Evolutionary conservation across 1,140 invertebrate species (phyloP).

Genomic region (Asobara japonica): DNA sequence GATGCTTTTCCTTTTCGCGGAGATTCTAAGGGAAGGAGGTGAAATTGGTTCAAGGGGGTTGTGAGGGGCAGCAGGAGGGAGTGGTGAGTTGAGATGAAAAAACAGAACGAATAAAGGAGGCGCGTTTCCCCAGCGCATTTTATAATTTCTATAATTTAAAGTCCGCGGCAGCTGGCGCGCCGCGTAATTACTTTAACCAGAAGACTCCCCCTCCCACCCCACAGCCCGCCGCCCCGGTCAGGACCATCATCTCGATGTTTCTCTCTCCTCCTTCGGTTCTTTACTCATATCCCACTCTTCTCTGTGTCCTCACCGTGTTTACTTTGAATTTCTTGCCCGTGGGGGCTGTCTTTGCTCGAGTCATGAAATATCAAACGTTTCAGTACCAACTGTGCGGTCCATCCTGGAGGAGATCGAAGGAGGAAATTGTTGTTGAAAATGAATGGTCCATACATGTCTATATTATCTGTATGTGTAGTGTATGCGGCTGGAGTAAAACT

Average conservation of each 20-base stretch:
- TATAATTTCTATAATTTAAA: conserved; percentile 68
- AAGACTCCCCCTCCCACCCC: conserved; percentile 44
- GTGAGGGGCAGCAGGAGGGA: conserved; percentile 2
- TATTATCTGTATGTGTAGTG: too few relatives aligned
- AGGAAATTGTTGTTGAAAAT: not conserved
- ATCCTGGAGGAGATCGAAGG: not conserved
- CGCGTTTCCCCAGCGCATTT: conserved; percentile 51
- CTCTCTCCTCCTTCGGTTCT: conserved; percentile 24
- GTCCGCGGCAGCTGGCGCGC: conserved; percentile 65
- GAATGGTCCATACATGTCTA: too few relatives aligned
- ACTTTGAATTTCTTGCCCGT: conserved; percentile 30
- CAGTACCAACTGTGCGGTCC: not conserved
- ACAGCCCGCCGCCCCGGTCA: conserved; percentile 19
- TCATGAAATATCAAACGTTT: conserved; percentile 34
- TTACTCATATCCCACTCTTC: conserved; percentile 23
- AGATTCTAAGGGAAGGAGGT: not conserved
- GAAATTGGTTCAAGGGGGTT: not conserved
- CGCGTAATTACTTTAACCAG: conserved; percentile 67
- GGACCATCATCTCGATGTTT: conserved; percentile 20
- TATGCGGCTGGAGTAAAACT: too few relatives aligned
- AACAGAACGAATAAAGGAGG: conserved; percentile 28
- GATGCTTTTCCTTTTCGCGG: too few relatives aligned
- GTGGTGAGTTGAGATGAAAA: conserved; percentile 29
- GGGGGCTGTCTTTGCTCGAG: conserved; percentile 30
- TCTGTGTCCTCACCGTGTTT: conserved; percentile 27